These are phyloP conservation scores for Lapara coniferarum DNA, from an alignment of 2,888 invertebrate species.

Conservation along the genomic window DNA sequence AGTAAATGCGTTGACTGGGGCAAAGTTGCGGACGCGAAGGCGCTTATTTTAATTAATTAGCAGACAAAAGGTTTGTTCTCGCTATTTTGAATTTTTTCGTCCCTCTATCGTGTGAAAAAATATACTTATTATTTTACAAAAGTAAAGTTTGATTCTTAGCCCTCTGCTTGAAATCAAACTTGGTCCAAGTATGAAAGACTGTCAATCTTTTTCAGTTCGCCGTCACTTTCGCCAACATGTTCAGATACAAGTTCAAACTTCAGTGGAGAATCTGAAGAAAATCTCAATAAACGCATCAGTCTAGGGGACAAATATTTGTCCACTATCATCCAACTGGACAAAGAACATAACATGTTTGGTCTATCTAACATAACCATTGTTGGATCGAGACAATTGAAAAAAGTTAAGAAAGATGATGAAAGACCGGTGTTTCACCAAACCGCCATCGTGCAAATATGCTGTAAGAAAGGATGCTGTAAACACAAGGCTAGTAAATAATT, in stretches of 20 bases:
- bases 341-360: constrained; percentile 76
- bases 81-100: not conserved
- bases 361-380: constrained; percentile 69
- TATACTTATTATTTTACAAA: too few relatives aligned
- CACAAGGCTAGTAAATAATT: constrained; percentile 50
- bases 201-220: constrained; percentile 46
- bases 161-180: not conserved
- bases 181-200: not conserved
- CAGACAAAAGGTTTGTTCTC: constrained; percentile 19
- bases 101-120: too few relatives aligned
- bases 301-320: constrained; percentile 65
- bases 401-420: constrained; percentile 58
- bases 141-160: not conserved
- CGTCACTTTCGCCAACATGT: constrained; percentile 53
- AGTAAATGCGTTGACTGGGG: constrained; percentile 72
- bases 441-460: constrained; percentile 74
- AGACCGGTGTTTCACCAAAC: constrained; percentile 71
- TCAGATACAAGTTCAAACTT: constrained; percentile 52
- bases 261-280: constrained; percentile 55
- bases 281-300: constrained; percentile 40
- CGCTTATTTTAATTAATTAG: constrained; percentile 21
- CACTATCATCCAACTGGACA: constrained; percentile 71
- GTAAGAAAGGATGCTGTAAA: constrained; percentile 57
- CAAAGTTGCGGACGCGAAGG: constrained; percentile 41
- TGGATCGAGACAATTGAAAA: constrained; percentile 54